A percentile compares a stretch with the other conserved stretches of the same genome.
Conservation (phyloP, 2,113 vertebrate genomes). For the Natator depressus region DNA sequence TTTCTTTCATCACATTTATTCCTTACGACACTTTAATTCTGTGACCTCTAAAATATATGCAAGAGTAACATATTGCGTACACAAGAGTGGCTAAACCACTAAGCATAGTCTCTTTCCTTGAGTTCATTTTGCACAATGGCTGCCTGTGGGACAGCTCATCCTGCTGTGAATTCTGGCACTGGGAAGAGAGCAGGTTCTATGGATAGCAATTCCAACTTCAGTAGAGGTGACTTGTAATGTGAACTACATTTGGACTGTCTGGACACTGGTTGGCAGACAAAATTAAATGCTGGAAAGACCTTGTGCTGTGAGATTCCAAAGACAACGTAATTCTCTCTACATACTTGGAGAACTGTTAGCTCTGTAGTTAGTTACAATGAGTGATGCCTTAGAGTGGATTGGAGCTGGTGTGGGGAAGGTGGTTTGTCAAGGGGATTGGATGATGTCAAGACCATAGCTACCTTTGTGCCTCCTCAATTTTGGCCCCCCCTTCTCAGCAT, state of each 20-base stretch:
- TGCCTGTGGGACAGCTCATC: neutral
- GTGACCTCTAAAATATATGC: neutral
- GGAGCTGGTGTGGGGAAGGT: neutral
- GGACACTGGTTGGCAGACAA: neutral
- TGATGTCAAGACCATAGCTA: neutral
- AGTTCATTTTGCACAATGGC: neutral
- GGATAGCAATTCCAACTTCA: neutral
- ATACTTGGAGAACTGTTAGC: neutral
- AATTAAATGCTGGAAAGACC: neutral
- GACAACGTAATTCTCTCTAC: neutral
- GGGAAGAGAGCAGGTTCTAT: neutral
- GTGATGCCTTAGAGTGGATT: neutral
- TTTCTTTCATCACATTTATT: slow-evolving; percentile 41
- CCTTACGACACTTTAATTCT: neutral
- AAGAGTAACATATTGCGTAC: neutral
- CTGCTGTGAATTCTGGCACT: neutral
- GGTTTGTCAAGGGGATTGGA: neutral
- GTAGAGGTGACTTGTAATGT: neutral
- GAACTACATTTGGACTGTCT: neutral
- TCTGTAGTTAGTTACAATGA: neutral
- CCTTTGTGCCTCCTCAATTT: neutral
- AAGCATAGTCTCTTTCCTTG: neutral
- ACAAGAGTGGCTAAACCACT: neutral
- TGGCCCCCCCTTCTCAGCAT: neutral
- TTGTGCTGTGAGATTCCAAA: neutral